Evolutionary conservation across 1,140 invertebrate species (phyloP).

Genomic region (Oedothorax gibbosus): DNA sequence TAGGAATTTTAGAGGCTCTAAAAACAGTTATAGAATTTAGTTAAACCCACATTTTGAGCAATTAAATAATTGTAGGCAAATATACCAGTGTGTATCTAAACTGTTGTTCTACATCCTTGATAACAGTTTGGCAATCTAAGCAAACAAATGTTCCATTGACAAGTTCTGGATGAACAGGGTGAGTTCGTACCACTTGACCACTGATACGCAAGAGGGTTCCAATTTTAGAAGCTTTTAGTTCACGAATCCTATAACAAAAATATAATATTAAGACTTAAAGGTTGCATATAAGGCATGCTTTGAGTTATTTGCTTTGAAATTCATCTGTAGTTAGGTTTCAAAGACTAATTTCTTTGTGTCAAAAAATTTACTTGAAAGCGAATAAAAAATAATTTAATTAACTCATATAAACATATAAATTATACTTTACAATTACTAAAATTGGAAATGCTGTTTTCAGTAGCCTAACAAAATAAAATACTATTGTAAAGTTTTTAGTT

Average conservation of each 20-base stretch:
- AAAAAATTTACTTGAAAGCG: too few species aligned
- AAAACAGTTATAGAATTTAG: neutral
- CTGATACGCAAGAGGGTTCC: slow-evolving; percentile 94
- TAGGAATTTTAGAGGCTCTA: neutral
- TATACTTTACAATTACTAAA: too few species aligned
- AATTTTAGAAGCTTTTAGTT: slow-evolving; percentile 94
- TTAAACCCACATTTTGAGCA: neutral
- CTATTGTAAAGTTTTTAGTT: too few species aligned
- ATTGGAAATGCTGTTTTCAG: too few species aligned
- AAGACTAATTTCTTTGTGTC: too few species aligned
- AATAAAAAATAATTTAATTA: too few species aligned
- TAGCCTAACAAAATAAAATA: too few species aligned
- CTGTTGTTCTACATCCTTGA: slow-evolving; percentile 97
- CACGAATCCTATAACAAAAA: slow-evolving; percentile 74
- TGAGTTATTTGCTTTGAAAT: too few species aligned
- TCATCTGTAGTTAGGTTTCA: too few species aligned
- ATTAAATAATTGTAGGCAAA: neutral
- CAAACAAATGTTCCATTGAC: slow-evolving; percentile 94
- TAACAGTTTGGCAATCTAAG: slow-evolving; percentile 94
- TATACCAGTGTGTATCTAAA: slow-evolving; percentile 78
- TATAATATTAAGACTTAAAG: too few species aligned
- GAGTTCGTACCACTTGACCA: slow-evolving; percentile 97
- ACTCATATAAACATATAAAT: too few species aligned
- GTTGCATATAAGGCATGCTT: too few species aligned
- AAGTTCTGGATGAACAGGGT: slow-evolving; percentile 95